phyloP scores from a whole-genome alignment of 2,888 invertebrate species.

The Drosophila stalkeri region DNA sequence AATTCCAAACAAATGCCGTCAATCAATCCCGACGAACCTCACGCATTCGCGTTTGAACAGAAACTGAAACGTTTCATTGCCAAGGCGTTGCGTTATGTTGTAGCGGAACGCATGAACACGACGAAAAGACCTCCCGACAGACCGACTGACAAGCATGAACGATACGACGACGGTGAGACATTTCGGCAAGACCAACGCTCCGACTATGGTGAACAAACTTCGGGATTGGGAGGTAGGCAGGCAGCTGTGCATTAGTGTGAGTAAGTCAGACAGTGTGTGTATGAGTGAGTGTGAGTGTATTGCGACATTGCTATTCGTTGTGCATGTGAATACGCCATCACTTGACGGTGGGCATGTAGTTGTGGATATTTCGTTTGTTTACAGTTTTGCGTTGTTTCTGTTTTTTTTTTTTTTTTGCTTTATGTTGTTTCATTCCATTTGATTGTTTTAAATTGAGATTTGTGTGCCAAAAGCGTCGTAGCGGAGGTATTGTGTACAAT shows the following conservation, averaged over 20 bases:
- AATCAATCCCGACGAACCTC: slow-evolving; percentile 1
- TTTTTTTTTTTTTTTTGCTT: slow-evolving; percentile 41
- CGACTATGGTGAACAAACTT: slow-evolving; percentile 66
- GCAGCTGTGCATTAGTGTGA: slow-evolving; percentile 10
- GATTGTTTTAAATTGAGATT: slow-evolving; percentile 78
- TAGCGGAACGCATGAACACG: slow-evolving; percentile 47
- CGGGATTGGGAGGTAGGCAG: slow-evolving; percentile 3
- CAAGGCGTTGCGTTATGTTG: slow-evolving; percentile 46
- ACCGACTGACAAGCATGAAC: slow-evolving; percentile 21
- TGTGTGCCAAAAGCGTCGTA: slow-evolving; percentile 68
- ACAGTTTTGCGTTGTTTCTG: slow-evolving; percentile 64
- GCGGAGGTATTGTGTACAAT: slow-evolving; percentile 29
- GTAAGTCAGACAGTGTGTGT: slow-evolving; percentile 23
- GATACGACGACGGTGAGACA: slow-evolving; percentile 45
- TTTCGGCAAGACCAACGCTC: slow-evolving; percentile 54
- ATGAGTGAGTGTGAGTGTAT: slow-evolving; percentile 26
- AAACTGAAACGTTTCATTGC: slow-evolving; percentile 63
- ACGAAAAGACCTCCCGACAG: slow-evolving; percentile 41
- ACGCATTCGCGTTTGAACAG: slow-evolving; percentile 43
- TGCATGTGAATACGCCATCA: slow-evolving; percentile 29
- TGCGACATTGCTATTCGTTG: slow-evolving; percentile 47
- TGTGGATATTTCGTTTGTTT: slow-evolving; percentile 70
- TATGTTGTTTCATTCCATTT: slow-evolving; percentile 69
- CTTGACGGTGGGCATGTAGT: slow-evolving; percentile 39
- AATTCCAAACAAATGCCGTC: neutral